Conservation (phyloP, 1,140 invertebrate species). For the Battus philenor region DNA sequence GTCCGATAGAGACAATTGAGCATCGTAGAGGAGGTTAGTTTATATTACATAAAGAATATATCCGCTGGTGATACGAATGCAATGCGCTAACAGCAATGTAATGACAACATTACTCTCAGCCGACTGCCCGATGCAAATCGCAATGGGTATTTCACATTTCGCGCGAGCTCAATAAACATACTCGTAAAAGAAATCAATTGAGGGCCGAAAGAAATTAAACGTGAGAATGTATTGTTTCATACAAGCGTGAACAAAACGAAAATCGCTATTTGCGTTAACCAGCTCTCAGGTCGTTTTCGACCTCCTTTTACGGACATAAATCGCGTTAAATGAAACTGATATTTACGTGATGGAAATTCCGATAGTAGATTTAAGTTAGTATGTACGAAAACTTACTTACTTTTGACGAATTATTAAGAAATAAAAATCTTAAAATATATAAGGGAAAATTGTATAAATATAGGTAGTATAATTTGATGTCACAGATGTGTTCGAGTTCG, state of each 20-base stretch:
- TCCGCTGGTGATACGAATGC: too few relatives aligned
- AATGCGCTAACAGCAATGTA: not conserved
- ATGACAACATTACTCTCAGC: not conserved
- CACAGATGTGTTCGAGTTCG: too few relatives aligned
- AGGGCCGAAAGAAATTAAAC: slow-evolving; percentile 71
- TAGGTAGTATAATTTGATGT: too few relatives aligned
- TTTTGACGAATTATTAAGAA: too few relatives aligned
- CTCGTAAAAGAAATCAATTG: slow-evolving; percentile 72
- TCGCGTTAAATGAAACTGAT: slow-evolving; percentile 58
- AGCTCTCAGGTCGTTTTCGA: slow-evolving; percentile 68
- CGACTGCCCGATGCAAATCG: slow-evolving; percentile 29
- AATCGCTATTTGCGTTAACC: slow-evolving; percentile 58
- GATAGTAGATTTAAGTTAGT: slow-evolving; percentile 37
- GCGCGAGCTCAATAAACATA: slow-evolving; percentile 70
- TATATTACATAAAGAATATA: too few relatives aligned
- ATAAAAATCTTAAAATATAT: too few relatives aligned
- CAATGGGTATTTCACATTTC: slow-evolving; percentile 62
- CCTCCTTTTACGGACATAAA: slow-evolving; percentile 61
- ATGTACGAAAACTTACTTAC: too few relatives aligned
- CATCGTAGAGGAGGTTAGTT: too few relatives aligned
- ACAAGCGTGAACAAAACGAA: slow-evolving; percentile 63
- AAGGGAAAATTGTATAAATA: too few relatives aligned
- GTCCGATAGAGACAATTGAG: too few relatives aligned
- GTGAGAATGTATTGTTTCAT: slow-evolving; percentile 74
- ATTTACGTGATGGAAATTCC: slow-evolving; percentile 50